phyloP scores from a whole-genome alignment of 2,797 vertebrate genomes.

The Eulemur coronatus region DNA sequence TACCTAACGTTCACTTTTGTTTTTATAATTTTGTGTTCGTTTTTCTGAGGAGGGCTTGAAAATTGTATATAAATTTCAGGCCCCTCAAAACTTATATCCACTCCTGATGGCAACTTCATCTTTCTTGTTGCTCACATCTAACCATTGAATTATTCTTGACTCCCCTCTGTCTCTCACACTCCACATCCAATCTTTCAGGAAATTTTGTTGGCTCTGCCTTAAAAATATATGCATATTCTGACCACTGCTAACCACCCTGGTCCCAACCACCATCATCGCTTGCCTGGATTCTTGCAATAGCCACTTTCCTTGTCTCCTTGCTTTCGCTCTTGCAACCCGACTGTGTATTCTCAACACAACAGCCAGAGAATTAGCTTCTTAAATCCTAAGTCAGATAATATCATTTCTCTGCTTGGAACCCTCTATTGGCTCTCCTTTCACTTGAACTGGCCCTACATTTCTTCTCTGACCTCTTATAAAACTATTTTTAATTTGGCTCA shows the following conservation, averaged over 20 bases:
- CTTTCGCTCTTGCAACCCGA: not conserved
- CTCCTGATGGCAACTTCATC: not conserved
- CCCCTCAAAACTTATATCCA: not conserved
- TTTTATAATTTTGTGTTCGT: not conserved
- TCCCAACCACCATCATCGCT: not conserved
- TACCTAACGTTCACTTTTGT: not conserved
- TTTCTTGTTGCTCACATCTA: not conserved
- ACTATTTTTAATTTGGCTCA: not conserved
- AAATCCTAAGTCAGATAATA: not conserved
- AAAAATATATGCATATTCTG: not conserved
- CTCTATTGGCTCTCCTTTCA: not conserved
- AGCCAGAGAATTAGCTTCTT: conserved; percentile 1
- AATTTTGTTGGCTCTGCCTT: not conserved
- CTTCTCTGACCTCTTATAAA: not conserved
- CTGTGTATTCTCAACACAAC: not conserved
- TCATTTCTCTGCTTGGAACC: not conserved
- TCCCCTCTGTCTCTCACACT: not conserved
- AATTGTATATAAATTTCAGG: not conserved
- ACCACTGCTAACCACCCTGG: not conserved
- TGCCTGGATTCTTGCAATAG: not conserved
- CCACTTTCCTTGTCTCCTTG: not conserved
- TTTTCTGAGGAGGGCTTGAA: not conserved
- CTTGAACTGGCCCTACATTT: not conserved
- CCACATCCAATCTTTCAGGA: not conserved
- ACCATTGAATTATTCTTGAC: not conserved